These are phyloP conservation scores for Erethizon dorsatum DNA, from an alignment of 2,797 vertebrate genomes.

Conservation along the genomic window DNA sequence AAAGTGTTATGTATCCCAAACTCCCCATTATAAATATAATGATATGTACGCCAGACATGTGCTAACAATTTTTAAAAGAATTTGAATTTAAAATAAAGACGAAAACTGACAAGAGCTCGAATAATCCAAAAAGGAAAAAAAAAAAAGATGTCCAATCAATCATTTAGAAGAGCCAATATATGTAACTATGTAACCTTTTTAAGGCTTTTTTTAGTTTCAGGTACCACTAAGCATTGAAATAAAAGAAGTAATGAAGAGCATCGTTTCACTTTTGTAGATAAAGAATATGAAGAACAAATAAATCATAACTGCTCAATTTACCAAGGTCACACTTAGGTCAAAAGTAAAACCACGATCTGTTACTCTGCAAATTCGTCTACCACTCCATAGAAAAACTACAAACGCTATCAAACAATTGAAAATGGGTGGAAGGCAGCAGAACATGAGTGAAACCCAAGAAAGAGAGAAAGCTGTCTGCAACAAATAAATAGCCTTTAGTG, in stretches of 20 bases:
- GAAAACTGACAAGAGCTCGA: constrained; percentile 20
- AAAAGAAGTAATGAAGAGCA: background rate
- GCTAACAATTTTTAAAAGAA: background rate
- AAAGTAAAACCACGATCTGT: background rate
- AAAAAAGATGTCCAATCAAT: background rate
- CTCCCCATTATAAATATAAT: background rate
- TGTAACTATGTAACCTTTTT: background rate
- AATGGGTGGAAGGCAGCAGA: background rate
- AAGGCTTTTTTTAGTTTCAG: background rate
- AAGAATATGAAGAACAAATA: background rate
- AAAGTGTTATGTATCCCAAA: background rate
- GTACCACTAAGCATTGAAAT: background rate
- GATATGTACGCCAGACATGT: background rate
- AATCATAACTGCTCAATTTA: background rate
- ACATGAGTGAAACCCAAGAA: background rate
- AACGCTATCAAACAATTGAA: constrained; percentile 14
- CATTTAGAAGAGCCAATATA: background rate
- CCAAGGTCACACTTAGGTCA: constrained; percentile 42
- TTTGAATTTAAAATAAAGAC: background rate
- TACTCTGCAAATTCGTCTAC: background rate
- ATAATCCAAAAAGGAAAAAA: background rate
- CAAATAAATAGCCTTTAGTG: background rate
- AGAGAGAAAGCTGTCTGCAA: background rate
- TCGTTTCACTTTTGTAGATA: constrained; percentile 22
- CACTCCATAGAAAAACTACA: constrained; percentile 40